Conservation (phyloP, 2,888 invertebrate genomes). For the Phymatocera aterrima region DNA sequence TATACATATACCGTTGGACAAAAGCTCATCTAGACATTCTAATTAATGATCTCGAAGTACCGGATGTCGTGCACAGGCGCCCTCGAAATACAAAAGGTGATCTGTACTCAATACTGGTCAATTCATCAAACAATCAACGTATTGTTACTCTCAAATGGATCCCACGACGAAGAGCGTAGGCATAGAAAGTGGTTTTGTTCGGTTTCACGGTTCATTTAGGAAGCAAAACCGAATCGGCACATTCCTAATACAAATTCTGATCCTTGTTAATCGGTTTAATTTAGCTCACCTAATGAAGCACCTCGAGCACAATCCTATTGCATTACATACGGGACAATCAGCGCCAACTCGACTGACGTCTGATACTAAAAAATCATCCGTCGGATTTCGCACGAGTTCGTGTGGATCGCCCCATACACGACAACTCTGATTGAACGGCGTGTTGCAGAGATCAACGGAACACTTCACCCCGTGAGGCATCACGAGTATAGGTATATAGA, state of each 20-base stretch:
- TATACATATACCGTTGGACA: too few relatives aligned
- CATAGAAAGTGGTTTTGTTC: neutral
- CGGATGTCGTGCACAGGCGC: neutral
- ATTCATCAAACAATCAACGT: slow-evolving; percentile 10
- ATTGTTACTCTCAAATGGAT: slow-evolving; percentile 18
- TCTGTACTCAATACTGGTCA: neutral
- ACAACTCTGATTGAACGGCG: too few relatives aligned
- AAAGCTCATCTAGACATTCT: too few relatives aligned
- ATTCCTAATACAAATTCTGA: neutral
- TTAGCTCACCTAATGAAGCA: slow-evolving; percentile 37
- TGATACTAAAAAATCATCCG: too few relatives aligned
- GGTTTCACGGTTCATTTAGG: neutral
- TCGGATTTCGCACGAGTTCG: too few relatives aligned
- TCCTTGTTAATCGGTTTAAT: neutral
- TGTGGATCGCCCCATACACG: neutral
- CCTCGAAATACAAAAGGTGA: neutral
- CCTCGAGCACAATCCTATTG: neutral
- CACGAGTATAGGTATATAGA: neutral
- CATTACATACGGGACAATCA: too few relatives aligned
- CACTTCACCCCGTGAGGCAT: neutral
- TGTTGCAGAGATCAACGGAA: neutral
- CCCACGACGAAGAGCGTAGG: too few relatives aligned
- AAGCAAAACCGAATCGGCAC: too few relatives aligned
- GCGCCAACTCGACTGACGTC: too few relatives aligned
- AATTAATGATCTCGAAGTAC: neutral